Conservation (phyloP, 64 coral and sea anemone species). For the Stichodactyla mertensii region DNA sequence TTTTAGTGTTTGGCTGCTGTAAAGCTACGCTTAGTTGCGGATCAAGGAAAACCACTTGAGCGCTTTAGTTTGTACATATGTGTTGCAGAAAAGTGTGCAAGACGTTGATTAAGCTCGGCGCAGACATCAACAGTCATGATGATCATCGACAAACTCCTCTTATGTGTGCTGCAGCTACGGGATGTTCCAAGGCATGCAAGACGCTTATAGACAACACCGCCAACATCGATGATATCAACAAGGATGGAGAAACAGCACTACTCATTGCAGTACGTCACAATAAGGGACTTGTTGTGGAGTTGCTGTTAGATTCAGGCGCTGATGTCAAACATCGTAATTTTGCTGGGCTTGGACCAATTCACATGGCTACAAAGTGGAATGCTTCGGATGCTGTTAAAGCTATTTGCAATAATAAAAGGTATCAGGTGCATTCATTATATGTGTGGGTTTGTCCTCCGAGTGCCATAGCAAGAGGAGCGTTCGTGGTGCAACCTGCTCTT, state of each 20-base stretch:
- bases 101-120: conserved; percentile 52
- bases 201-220: conserved; percentile 45
- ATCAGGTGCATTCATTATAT: neutral
- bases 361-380: neutral
- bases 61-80: no score
- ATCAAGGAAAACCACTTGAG: no score
- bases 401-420: conserved; percentile 3
- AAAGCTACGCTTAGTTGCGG: neutral
- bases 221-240: conserved; percentile 25
- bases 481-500: no score
- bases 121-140: conserved; percentile 57
- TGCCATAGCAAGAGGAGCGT: no score
- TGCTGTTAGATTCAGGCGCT: conserved; percentile 61
- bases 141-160: conserved; percentile 53
- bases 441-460: no score
- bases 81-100: conserved; percentile 41
- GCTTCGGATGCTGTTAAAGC: neutral
- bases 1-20: neutral
- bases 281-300: conserved; percentile 22
- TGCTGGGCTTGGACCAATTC: neutral
- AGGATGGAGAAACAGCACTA: conserved; percentile 37
- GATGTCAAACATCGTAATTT: neutral
- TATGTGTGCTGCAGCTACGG: conserved; percentile 47
- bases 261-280: conserved; percentile 47
- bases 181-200: conserved; percentile 38